phyloP scores from a whole-genome alignment of 1,140 invertebrate genomes.

The Vanessa atalanta region DNA sequence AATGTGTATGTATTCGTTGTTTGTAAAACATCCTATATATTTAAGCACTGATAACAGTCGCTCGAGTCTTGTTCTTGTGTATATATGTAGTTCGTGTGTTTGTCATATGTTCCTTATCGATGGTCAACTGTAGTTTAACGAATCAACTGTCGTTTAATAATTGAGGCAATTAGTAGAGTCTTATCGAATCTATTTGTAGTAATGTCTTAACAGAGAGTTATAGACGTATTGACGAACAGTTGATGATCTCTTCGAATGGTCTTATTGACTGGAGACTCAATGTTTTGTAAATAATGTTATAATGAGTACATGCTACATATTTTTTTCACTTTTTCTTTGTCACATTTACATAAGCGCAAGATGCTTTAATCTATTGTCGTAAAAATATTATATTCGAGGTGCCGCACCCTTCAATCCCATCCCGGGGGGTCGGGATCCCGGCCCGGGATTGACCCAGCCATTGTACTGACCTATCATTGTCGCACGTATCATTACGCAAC shows the following conservation, averaged over 20 bases:
- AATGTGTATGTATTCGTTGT: background rate
- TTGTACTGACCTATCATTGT: constrained; percentile 24
- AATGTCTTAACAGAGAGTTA: background rate
- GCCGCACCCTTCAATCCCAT: constrained; percentile 15
- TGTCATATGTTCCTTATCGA: background rate
- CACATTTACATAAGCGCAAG: constrained; percentile 14
- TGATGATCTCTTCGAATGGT: background rate
- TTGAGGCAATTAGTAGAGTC: background rate
- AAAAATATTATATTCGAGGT: constrained; percentile 31
- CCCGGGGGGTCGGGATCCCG: constrained; percentile 19
- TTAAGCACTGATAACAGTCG: no score
- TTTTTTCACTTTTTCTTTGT: background rate
- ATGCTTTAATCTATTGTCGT: constrained; percentile 27
- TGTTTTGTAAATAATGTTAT: no score
- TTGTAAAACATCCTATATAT: background rate
- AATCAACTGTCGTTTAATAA: background rate
- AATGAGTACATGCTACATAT: no score
- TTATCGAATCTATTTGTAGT: background rate
- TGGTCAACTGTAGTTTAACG: background rate
- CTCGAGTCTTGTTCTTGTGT: no score
- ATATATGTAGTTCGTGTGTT: background rate
- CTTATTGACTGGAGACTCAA: background rate
- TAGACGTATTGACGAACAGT: no score
- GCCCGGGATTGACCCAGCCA: constrained; percentile 19
- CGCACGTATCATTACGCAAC: constrained; percentile 17